A percentile compares a stretch with the other conserved stretches of the same genome.
These are phyloP conservation scores for Amazona vittata DNA, from an alignment of 2,113 vertebrate species.

Conservation along the genomic window DNA sequence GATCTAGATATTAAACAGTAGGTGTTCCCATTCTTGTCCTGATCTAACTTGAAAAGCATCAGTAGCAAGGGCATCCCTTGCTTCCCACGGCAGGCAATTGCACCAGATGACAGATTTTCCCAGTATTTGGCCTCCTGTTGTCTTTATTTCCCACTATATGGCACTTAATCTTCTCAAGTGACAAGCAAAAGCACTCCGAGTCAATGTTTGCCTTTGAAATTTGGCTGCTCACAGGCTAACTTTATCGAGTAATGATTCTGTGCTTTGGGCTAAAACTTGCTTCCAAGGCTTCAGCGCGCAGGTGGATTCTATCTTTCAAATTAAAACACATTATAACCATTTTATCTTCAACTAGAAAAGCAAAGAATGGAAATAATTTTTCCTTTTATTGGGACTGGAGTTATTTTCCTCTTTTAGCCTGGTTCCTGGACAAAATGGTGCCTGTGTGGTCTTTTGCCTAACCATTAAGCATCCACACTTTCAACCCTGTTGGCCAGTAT, in stretches of 20 bases:
- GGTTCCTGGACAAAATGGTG: neutral
- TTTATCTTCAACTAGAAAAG: neutral
- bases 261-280: slow-evolving; percentile 7
- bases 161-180: slow-evolving; percentile 27
- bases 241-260: neutral
- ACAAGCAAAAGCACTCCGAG: neutral
- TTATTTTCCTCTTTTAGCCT: neutral
- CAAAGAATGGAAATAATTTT: neutral
- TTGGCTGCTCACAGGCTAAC: neutral
- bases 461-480: neutral
- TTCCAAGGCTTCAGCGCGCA: neutral
- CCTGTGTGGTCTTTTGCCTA: neutral
- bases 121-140: neutral
- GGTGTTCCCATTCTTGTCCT: neutral
- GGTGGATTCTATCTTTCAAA: slow-evolving; percentile 1
- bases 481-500: neutral
- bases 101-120: slow-evolving; percentile 1
- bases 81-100: neutral
- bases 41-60: neutral
- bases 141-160: neutral
- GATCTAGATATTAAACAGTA: neutral
- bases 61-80: neutral
- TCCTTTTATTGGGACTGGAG: neutral
- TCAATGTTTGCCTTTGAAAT: slow-evolving; percentile 51
- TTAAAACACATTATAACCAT: neutral